Evolutionary conservation across 2,113 vertebrate species (phyloP), one percentile per base, ranked within the genome.

Genomic region (Xiphophorus maculatus): DNA sequence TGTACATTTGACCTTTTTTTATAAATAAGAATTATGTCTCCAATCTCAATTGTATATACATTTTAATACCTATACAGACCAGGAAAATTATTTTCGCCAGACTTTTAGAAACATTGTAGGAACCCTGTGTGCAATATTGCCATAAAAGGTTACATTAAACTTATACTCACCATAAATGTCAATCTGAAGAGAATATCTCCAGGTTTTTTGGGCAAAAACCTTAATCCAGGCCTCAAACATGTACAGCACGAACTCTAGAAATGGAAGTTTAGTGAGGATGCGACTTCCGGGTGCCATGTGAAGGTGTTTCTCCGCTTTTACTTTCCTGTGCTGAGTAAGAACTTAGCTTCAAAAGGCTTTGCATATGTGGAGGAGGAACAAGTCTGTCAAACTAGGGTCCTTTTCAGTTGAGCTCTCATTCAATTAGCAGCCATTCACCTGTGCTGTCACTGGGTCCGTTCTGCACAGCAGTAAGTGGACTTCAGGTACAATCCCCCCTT

Each of bases 381-480:
- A 77, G 67, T 85, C 76, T 27, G 74, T 79, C 67, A 42, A 81
- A 81, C 76, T 84, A 54, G 32, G 61, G 60, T 87, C 87, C 84
- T 89, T 87, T 89, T 89, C 76, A 79, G 84, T 54, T 10, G 29
- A 51, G 19, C 81, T 89, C 82, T 88, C 88, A 85, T 89, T 92
- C 89, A 92, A 90, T 93, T 92, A 90, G 84, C 79, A 75, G 87
- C 77, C 74, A 72, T 83, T 93, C 89, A 85, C 88, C 87, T 76
- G 79, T 33, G 84, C 87, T 88, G 81, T 66, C 76, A 76, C 64
- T 74, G 90, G 84, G 89, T 83, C 84, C 80, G 74, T 48, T 76
- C 83, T 81, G 85, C 82, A 85, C 78, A 77, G 88, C 79, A 66
- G 85, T 85, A 88, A 92, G 92, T 89, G 88, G 89, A 86, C 89